Evolutionary conservation across 2,113 vertebrate species (phyloP), one percentile per base, ranked within the genome.

Genomic region (Oncorhynchus mykiss): DNA sequence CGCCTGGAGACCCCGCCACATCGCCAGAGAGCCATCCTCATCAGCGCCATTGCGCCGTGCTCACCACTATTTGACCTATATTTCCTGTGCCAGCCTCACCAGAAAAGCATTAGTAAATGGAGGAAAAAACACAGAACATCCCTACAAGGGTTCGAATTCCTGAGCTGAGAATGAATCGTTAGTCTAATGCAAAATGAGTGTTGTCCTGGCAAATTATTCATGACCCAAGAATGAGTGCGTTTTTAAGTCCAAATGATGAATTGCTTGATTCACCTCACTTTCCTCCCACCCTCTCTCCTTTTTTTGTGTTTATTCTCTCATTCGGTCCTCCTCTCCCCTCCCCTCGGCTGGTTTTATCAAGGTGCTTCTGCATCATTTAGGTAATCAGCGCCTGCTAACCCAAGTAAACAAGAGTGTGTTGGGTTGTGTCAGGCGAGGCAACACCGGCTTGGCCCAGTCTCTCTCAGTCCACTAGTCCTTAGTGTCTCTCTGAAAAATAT

Each of bases 121-220:
- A 85, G 29, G 83, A 67, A 80, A 45, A 81, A 39, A 80, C 70
- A 77, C 71, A 78, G 51, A 25, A 51, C 85, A 85, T 89, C 89
- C 90, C 87, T 83, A 88, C 74, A 86, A 92, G 91, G 85, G 85
- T 82, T 79, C 78, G 90, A 91, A 92, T 92, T 95, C 90, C 91
- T 94, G 92, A 90, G 91, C 84, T 90, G 83, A 94, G 89, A 94
- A 94, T 95, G 78, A 84, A 92, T 85, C 83, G 51, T 91, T 80
- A 85, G 74, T 86, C 84, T 89, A 88, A 90, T 88, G 88, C 80
- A 88, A 83, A 87, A 89, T 87, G 83, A 85, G 84, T 89, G 90
- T 90, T 88, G 83, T 84, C 80, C 51, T 79, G 62, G 62, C 85
- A 78, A 88, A 91, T 91, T 86, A 91, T 91, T 89, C 82, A 89